Percentiles rank a stretch among this genome's conserved stretches.
Evolutionary conservation across 1,140 invertebrate genomes (phyloP).

Genomic region (Caenorhabditis inopinata): DNA sequence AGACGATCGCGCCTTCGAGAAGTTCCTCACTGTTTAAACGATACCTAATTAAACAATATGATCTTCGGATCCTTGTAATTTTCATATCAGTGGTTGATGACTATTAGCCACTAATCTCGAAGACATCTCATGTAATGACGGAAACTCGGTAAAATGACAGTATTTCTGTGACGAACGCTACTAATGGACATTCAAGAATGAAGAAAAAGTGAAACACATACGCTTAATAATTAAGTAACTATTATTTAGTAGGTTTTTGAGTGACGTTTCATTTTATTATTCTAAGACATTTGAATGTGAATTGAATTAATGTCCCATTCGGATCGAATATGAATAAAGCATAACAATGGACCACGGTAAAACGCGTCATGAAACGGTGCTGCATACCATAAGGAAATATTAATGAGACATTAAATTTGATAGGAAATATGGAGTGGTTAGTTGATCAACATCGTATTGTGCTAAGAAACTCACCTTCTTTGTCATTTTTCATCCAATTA

Average conservation of each 20-base stretch:
- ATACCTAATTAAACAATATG: not conserved
- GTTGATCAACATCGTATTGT: not conserved
- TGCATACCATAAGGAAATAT: too few relatives aligned
- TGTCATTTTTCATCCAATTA: slow-evolving; percentile 20
- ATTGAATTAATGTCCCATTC: too few relatives aligned
- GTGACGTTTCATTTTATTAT: too few relatives aligned
- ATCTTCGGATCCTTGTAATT: not conserved
- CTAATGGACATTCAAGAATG: not conserved
- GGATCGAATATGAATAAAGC: too few relatives aligned
- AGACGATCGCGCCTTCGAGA: not conserved
- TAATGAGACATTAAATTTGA: too few relatives aligned
- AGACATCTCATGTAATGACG: not conserved
- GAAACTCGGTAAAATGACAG: not conserved
- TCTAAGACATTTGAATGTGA: too few relatives aligned
- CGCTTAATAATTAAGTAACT: too few relatives aligned
- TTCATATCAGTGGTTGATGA: slow-evolving; percentile 10
- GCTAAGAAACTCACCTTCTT: not conserved
- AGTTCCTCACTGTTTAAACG: not conserved
- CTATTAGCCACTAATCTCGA: not conserved
- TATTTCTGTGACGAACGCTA: not conserved
- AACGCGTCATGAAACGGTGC: too few relatives aligned
- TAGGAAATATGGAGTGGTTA: too few relatives aligned
- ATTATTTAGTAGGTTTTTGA: too few relatives aligned
- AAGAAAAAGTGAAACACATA: too few relatives aligned
- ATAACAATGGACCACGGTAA: too few relatives aligned